These are phyloP conservation scores for Drosophila mimetica DNA, from an alignment of 2,888 invertebrate genomes.

Conservation along the genomic window DNA sequence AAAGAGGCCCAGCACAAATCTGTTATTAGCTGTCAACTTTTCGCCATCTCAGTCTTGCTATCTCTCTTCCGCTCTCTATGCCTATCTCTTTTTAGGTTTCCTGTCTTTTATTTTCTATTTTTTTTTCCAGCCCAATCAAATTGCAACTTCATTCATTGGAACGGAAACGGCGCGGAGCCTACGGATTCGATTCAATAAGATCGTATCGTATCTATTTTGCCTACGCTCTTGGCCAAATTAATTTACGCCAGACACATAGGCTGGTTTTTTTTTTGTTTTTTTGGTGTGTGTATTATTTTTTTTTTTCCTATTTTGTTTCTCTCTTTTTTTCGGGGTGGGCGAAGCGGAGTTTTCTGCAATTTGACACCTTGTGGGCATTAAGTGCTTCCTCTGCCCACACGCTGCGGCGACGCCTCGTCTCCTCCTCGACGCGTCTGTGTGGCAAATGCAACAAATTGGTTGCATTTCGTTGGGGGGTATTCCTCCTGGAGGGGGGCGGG, in stretches of 20 bases:
- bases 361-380: constrained; percentile 84
- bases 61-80: not conserved
- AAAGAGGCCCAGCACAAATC: constrained; percentile 25
- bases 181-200: constrained; percentile 64
- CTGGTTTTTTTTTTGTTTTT: constrained; percentile 18
- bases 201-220: constrained; percentile 73
- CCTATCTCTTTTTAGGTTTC: not conserved
- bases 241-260: constrained; percentile 64
- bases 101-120: not conserved
- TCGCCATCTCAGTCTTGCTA: too few relatives aligned
- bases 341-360: constrained; percentile 70
- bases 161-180: constrained; percentile 60
- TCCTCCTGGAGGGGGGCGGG: not conserved
- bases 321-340: constrained; percentile 42
- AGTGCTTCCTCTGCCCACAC: constrained; percentile 83
- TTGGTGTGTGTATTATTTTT: constrained; percentile 5
- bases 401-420: constrained; percentile 68
- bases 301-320: constrained; percentile 2
- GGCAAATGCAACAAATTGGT: constrained; percentile 75
- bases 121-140: not conserved
- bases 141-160: constrained; percentile 29
- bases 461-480: constrained; percentile 71
- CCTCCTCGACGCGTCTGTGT: constrained; percentile 44
- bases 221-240: constrained; percentile 70
- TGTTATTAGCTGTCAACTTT: constrained; percentile 39